Conservation (phyloP, 2,113 vertebrate species). For the Gobiocypris rarus region DNA sequence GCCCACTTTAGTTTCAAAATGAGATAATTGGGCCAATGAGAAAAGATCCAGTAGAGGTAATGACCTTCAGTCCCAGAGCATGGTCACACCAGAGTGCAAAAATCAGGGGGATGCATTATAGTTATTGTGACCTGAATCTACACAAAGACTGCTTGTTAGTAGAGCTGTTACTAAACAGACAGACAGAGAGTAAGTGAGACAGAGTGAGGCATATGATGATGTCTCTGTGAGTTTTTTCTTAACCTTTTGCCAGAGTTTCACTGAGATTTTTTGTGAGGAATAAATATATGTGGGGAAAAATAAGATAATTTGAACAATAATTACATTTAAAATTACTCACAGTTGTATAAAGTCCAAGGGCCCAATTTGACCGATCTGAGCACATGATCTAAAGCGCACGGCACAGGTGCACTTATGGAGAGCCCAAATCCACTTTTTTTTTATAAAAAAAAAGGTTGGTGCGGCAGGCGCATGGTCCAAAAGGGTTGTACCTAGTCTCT, state of each 20-base stretch:
- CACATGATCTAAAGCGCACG: too few species aligned
- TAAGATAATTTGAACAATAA: too few species aligned
- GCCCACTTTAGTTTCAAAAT: slow-evolving; percentile 43
- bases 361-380: too few species aligned
- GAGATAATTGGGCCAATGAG: slow-evolving; percentile 41
- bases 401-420: too few species aligned
- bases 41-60: slow-evolving; percentile 38
- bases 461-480: too few species aligned
- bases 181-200: background rate
- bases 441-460: too few species aligned
- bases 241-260: background rate
- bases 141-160: slow-evolving; percentile 25
- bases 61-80: slow-evolving; percentile 19
- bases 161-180: slow-evolving; percentile 12
- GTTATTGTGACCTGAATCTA: slow-evolving; percentile 30
- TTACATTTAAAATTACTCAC: too few species aligned
- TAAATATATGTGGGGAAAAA: too few species aligned
- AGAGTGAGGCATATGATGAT: slow-evolving; percentile 27
- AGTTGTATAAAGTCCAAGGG: too few species aligned
- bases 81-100: slow-evolving; percentile 22
- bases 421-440: too few species aligned
- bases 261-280: too few species aligned
- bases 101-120: slow-evolving; percentile 1
- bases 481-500: too few species aligned
- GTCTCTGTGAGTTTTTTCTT: slow-evolving; percentile 35